Evolutionary conservation across 2,888 invertebrate genomes (phyloP).

Genomic region (Geophilus truncorum): DNA sequence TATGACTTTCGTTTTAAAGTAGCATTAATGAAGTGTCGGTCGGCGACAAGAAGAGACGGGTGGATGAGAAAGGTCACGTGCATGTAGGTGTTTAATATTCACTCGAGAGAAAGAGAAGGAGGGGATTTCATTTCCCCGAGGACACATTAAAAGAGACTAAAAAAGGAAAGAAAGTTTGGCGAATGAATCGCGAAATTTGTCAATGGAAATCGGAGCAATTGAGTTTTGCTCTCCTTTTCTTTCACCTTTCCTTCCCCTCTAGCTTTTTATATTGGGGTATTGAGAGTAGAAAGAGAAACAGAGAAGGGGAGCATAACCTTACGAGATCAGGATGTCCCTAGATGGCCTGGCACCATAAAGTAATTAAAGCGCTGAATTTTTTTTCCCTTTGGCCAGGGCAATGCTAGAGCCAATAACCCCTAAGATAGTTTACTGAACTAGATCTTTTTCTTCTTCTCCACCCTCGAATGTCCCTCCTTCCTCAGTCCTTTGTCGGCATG

Average conservation of each 20-base stretch:
- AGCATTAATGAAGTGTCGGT: slow-evolving; percentile 19
- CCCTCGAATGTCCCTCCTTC: neutral
- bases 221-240: slow-evolving; percentile 7
- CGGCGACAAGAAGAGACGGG: neutral
- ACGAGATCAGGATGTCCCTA: slow-evolving; percentile 27
- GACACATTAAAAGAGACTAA: slow-evolving; percentile 7
- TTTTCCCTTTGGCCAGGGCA: slow-evolving; percentile 10
- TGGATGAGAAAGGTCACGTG: neutral
- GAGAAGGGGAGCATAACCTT: slow-evolving; percentile 23
- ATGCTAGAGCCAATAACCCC: slow-evolving; percentile 9
- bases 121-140: slow-evolving; percentile 20
- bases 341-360: slow-evolving; percentile 32
- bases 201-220: slow-evolving; percentile 9
- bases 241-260: neutral
- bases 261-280: slow-evolving; percentile 15
- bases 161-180: neutral
- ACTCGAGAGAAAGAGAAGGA: neutral
- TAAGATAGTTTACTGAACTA: slow-evolving; percentile 22
- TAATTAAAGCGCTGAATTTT: slow-evolving; percentile 28
- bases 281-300: slow-evolving; percentile 13
- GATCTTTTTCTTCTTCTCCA: neutral
- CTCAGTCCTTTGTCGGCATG: neutral
- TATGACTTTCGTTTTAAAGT: neutral
- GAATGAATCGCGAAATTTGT: neutral
- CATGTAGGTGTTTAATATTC: slow-evolving; percentile 25